Conservation (phyloP, 2,113 vertebrate species). For the Calidris pygmaea region DNA sequence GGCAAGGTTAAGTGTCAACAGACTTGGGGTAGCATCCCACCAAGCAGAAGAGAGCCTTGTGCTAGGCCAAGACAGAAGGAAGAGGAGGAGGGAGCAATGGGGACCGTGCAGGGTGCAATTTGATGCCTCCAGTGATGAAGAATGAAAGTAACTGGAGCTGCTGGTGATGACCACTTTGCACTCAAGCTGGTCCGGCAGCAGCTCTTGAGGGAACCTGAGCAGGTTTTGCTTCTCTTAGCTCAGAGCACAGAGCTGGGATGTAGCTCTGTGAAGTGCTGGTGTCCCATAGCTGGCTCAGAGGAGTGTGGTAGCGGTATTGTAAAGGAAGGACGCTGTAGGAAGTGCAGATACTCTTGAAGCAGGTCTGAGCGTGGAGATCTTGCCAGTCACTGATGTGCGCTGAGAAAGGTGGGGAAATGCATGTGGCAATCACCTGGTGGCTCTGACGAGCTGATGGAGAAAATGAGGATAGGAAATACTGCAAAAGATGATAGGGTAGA, state of each 20-base stretch:
- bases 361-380: background rate
- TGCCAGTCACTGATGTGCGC: background rate
- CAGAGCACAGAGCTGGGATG: background rate
- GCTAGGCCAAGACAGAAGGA: background rate
- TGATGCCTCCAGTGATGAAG: background rate
- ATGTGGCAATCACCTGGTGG: background rate
- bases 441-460: background rate
- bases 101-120: background rate
- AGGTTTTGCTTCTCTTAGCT: background rate
- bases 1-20: background rate
- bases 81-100: background rate
- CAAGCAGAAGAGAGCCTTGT: background rate
- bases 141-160: background rate
- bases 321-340: background rate
- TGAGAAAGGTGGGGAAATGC: background rate
- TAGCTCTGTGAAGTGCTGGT: background rate
- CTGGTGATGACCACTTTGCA: background rate
- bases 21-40: background rate
- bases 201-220: background rate
- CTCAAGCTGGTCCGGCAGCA: background rate
- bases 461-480: background rate
- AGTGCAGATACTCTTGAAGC: background rate
- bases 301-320: fast-evolving
- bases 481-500: background rate
- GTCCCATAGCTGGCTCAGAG: background rate